Percentiles rank a stretch among this genome's conserved stretches.
phyloP scores from a whole-genome alignment of 1,140 invertebrate species.

The Brachionus sp. region DNA sequence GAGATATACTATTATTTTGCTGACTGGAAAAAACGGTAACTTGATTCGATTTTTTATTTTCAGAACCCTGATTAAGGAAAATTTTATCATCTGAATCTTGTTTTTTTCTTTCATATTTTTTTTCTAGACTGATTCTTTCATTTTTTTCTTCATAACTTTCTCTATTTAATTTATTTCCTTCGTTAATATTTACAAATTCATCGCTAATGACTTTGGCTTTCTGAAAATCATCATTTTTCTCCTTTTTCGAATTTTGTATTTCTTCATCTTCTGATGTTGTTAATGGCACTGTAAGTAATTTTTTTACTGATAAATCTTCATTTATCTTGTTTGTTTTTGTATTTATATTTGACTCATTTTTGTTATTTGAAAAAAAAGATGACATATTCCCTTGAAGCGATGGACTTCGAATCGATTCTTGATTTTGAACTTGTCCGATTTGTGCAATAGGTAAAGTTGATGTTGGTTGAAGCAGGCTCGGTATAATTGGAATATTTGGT shows the following conservation, averaged over 20 bases:
- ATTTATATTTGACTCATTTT: not conserved
- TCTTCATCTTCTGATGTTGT: constrained; percentile 3
- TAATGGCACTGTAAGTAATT: not conserved
- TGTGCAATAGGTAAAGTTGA: not conserved
- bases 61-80: not conserved
- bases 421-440: too few relatives aligned
- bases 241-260: too few relatives aligned
- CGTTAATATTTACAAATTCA: not conserved
- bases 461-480: not conserved
- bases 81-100: not conserved
- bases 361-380: not conserved
- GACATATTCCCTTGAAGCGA: not conserved
- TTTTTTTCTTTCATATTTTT: not conserved
- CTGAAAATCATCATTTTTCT: too few relatives aligned
- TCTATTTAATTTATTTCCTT: not conserved
- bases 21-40: not conserved
- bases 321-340: not conserved
- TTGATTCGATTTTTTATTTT: not conserved
- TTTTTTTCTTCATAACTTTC: not conserved
- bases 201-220: too few relatives aligned
- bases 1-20: not conserved
- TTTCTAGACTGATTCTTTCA: not conserved
- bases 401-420: not conserved
- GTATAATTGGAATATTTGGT: not conserved
- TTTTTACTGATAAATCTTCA: not conserved